Evolutionary conservation across 2,797 vertebrate species (phyloP).

Genomic region (Micrastur ruficollis): DNA sequence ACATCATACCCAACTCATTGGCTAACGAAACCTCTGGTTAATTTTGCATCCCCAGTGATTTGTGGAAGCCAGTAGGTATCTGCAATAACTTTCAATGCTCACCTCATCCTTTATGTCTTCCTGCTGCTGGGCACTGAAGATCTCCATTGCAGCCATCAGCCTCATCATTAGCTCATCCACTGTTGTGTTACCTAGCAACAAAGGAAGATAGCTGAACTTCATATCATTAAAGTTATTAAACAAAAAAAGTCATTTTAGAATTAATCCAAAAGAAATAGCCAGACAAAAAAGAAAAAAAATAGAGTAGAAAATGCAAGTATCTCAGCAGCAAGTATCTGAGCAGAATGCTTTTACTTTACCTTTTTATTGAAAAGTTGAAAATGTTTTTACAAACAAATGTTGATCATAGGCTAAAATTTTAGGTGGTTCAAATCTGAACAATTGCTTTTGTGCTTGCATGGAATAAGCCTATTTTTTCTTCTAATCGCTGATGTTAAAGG

Average conservation of each 20-base stretch:
- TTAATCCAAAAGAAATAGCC: slow-evolving; percentile 58
- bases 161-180: slow-evolving; percentile 99
- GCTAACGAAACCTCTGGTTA: neutral
- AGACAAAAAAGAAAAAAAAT: neutral
- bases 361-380: neutral
- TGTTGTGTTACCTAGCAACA: slow-evolving; percentile 91
- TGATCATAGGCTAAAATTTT: slow-evolving; percentile 3
- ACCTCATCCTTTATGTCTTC: slow-evolving; percentile 99
- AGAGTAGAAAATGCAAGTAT: slow-evolving; percentile 31
- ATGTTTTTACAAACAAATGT: neutral
- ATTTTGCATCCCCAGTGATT: neutral
- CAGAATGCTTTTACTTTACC: slow-evolving; percentile 27
- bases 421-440: slow-evolving; percentile 2
- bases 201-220: slow-evolving; percentile 50
- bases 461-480: neutral
- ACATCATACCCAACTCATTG: neutral
- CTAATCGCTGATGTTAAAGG: neutral
- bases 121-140: slow-evolving; percentile 97
- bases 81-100: slow-evolving; percentile 47
- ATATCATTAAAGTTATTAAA: slow-evolving; percentile 65
- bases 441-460: neutral
- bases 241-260: slow-evolving; percentile 58
- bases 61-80: slow-evolving; percentile 1
- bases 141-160: slow-evolving; percentile 98
- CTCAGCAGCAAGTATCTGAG: slow-evolving; percentile 40